Evolutionary conservation across 2,888 invertebrate species (phyloP).

Genomic region (Tinea semifulvella): DNA sequence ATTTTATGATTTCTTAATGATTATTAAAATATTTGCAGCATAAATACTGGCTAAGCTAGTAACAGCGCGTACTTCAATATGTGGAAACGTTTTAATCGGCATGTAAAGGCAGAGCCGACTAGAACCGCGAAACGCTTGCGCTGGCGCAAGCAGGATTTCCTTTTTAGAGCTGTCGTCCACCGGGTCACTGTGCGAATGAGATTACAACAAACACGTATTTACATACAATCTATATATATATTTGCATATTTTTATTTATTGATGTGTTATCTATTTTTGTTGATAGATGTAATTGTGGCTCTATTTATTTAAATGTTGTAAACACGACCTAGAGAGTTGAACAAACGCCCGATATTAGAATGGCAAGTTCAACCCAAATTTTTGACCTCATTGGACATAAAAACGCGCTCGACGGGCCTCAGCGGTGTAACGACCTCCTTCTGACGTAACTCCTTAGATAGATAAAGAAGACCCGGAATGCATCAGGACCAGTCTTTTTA

Average conservation of each 20-base stretch:
- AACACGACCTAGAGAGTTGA: constrained; percentile 57
- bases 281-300: constrained; percentile 1
- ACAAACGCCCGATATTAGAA: constrained; percentile 44
- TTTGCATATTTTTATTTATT: constrained; percentile 1
- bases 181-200: constrained; percentile 33
- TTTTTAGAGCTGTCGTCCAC: constrained; percentile 58
- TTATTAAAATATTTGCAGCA: too few species aligned
- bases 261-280: too few species aligned
- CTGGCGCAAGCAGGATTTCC: constrained; percentile 62
- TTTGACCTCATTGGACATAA: constrained; percentile 55
- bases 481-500: constrained; percentile 30
- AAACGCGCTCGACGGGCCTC: constrained; percentile 28
- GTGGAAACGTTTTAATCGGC: constrained; percentile 29
- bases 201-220: not conserved
- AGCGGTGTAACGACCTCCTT: constrained; percentile 41
- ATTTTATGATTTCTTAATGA: too few species aligned
- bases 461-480: constrained; percentile 44
- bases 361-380: constrained; percentile 52
- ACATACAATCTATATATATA: not conserved
- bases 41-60: too few species aligned
- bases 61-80: constrained; percentile 1
- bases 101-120: constrained; percentile 31
- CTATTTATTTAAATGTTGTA: constrained; percentile 14
- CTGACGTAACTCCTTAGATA: constrained; percentile 42
- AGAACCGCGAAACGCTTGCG: constrained; percentile 48